These are phyloP conservation scores for Rhorus exstirpatorius DNA, from an alignment of 2,888 invertebrate genomes.

Conservation along the genomic window DNA sequence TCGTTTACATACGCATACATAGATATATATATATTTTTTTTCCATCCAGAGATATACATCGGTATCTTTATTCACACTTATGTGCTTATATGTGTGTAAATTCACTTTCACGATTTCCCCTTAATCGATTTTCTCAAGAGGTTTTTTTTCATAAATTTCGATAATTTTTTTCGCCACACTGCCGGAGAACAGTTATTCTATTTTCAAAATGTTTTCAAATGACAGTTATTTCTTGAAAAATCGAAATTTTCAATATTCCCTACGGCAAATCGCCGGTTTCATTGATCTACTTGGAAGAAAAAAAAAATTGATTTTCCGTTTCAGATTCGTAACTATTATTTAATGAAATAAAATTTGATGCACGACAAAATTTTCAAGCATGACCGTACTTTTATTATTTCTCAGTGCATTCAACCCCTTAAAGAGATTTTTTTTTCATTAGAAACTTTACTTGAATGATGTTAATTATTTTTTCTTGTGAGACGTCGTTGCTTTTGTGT, in stretches of 20 bases:
- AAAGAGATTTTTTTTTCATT: background rate
- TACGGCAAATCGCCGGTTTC: too few relatives aligned
- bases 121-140: background rate
- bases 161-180: background rate
- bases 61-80: background rate
- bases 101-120: background rate
- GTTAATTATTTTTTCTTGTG: background rate
- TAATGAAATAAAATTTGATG: too few relatives aligned
- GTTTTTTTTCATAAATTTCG: background rate
- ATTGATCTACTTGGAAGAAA: too few relatives aligned
- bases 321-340: too few relatives aligned
- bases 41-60: background rate
- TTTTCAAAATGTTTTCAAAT: slow-evolving; percentile 8
- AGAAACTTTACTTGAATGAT: background rate
- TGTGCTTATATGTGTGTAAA: background rate
- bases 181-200: background rate
- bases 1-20: slow-evolving; percentile 14
- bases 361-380: too few relatives aligned
- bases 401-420: too few relatives aligned
- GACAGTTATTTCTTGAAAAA: too few relatives aligned
- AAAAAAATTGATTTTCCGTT: too few relatives aligned
- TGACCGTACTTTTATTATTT: too few relatives aligned
- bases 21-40: background rate
- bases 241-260: too few relatives aligned
- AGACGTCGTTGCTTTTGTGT: too few relatives aligned